A percentile compares a stretch with the other conserved stretches of the same genome.
Evolutionary conservation across 92 coral and sea anemone genomes (phyloP).

Genomic region (Actinernus sp.): DNA sequence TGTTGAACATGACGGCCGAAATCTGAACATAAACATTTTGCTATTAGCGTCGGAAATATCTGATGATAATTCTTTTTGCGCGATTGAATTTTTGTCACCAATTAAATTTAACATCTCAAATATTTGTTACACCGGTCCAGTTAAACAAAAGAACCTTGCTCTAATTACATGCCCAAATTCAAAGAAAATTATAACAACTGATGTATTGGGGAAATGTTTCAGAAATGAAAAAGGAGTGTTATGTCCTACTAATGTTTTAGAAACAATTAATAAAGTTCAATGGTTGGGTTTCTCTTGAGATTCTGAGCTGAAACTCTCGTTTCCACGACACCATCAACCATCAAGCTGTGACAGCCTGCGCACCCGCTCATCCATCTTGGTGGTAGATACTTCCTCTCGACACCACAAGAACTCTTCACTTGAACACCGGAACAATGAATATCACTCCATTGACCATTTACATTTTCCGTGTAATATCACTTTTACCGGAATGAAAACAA

Average conservation of each 20-base stretch:
- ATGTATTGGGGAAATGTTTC: not conserved
- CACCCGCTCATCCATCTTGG: slow-evolving; percentile 45
- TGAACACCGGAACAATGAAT: slow-evolving; percentile 12
- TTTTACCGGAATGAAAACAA: no score
- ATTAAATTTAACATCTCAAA: slow-evolving; percentile 57
- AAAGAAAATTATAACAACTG: no score
- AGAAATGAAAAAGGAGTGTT: no score
- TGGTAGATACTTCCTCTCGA: slow-evolving; percentile 27
- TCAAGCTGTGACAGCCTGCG: slow-evolving; percentile 31
- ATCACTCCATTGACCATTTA: slow-evolving; percentile 31
- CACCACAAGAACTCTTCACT: slow-evolving; percentile 25
- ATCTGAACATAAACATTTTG: slow-evolving; percentile 12
- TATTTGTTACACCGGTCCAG: slow-evolving; percentile 31
- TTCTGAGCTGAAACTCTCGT: slow-evolving; percentile 12
- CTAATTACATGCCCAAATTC: no score
- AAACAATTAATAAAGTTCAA: slow-evolving; percentile 16
- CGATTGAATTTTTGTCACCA: slow-evolving; percentile 46
- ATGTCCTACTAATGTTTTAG: slow-evolving; percentile 27
- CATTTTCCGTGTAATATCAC: slow-evolving; percentile 56
- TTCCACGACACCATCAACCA: slow-evolving; percentile 20
- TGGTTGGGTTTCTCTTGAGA: slow-evolving; percentile 64
- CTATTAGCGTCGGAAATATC: slow-evolving; percentile 28
- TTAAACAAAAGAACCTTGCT: no score
- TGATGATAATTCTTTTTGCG: slow-evolving; percentile 18
- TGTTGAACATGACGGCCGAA: slow-evolving; percentile 17